Conservation (phyloP, 2,888 invertebrate genomes). For the Drosophila paramelanica region DNA sequence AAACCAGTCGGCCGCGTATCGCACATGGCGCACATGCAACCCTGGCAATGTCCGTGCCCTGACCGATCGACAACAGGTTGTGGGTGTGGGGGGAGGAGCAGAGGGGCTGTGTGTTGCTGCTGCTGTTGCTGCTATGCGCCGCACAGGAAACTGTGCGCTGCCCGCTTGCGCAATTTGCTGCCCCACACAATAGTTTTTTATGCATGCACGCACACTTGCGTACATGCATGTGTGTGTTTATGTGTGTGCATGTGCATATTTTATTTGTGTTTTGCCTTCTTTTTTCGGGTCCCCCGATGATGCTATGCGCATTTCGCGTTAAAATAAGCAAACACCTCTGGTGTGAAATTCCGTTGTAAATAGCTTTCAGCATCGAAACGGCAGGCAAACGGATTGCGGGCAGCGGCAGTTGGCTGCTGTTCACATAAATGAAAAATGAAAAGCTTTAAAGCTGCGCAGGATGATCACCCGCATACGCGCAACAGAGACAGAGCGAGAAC, state of each 20-base stretch:
- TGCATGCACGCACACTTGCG: constrained; percentile 3
- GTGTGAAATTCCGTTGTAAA: constrained; percentile 70
- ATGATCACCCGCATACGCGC: constrained; percentile 16
- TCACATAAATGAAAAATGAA: constrained; percentile 25
- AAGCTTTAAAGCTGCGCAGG: constrained; percentile 37
- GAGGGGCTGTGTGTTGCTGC: neutral
- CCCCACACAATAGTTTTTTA: constrained; percentile 40
- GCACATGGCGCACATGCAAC: constrained; percentile 58
- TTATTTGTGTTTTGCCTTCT: constrained; percentile 6
- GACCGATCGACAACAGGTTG: constrained; percentile 58
- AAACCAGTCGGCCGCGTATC: constrained; percentile 47
- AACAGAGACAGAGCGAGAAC: neutral
- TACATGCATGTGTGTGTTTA: neutral
- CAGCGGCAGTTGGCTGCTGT: neutral
- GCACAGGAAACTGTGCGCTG: constrained; percentile 48
- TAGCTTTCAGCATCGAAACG: constrained; percentile 39
- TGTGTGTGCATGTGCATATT: constrained; percentile 9
- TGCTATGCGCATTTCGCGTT: constrained; percentile 63
- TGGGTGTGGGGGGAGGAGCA: constrained; percentile 18
- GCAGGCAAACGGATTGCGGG: neutral
- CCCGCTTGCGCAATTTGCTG: constrained; percentile 51
- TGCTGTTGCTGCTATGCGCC: constrained; percentile 8
- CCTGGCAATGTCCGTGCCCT: constrained; percentile 62
- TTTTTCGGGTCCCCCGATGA: constrained; percentile 48
- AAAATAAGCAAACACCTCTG: constrained; percentile 63